Percentiles rank a stretch among this genome's conserved stretches.
Evolutionary conservation across 1,140 invertebrate species (phyloP).

Genomic region (Galendromus occidentalis): DNA sequence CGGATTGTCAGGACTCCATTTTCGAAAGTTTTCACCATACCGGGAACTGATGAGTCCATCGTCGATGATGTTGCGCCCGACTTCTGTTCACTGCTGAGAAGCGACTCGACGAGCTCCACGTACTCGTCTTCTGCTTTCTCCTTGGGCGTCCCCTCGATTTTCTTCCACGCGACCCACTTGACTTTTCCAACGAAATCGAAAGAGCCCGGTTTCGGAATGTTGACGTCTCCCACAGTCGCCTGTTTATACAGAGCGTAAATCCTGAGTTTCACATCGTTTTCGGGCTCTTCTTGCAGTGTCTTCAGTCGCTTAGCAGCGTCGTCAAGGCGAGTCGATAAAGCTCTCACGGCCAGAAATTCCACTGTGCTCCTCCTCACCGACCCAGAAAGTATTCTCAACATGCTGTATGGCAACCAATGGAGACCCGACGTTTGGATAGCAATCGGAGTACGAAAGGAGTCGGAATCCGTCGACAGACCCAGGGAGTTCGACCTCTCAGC

Average conservation of each 20-base stretch:
- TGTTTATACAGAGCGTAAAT: slow-evolving; percentile 41
- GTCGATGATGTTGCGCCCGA: too few relatives aligned
- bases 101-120: slow-evolving; percentile 23
- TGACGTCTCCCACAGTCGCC: slow-evolving; percentile 35
- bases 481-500: too few relatives aligned
- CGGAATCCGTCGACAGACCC: too few relatives aligned
- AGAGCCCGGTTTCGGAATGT: slow-evolving; percentile 36
- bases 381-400: too few relatives aligned
- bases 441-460: too few relatives aligned
- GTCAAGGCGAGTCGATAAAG: slow-evolving; percentile 11
- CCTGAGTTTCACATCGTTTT: slow-evolving; percentile 36
- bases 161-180: slow-evolving; percentile 42
- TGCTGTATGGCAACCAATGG: too few relatives aligned
- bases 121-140: slow-evolving; percentile 19
- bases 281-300: slow-evolving; percentile 22
- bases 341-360: too few relatives aligned
- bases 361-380: too few relatives aligned
- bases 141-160: slow-evolving; percentile 28
- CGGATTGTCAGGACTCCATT: too few relatives aligned
- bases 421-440: too few relatives aligned
- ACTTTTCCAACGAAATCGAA: slow-evolving; percentile 40
- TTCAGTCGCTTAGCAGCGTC: slow-evolving; percentile 17
- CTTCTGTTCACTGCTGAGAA: slow-evolving; percentile 20
- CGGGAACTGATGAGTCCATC: too few relatives aligned
- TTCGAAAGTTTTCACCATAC: too few relatives aligned